Base-by-base conservation (phyloP, 2,113 vertebrate genomes). In the Microcebus griseorufus region DNA sequence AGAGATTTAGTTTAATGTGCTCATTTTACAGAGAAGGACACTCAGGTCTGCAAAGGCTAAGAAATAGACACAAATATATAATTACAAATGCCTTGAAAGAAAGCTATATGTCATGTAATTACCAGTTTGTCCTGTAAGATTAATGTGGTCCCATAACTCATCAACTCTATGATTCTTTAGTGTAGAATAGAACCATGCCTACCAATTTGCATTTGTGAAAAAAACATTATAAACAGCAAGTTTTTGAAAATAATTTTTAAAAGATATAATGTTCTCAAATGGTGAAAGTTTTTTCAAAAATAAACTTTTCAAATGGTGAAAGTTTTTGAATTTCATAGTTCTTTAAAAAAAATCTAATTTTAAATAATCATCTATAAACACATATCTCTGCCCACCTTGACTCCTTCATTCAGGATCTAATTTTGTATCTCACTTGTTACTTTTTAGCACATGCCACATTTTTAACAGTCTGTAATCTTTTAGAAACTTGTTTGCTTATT, bases 1-100 rank as follows among this genome's bases (percentile, higher is more conserved):
- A 75, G 12, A 79, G 34, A 92, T 34, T 72, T 65, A 83, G 34
- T 78, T 97, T 25, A 62, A 79, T 12, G 48, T 16, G 1, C 2
- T 85, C 25, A n/a, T 87, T 90, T 92, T 92, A 79, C 4, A 90
- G 70, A 73, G 18, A 9, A 78, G 22, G 39, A 27, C 20, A 18
- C 32, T 78, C 20, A 29, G 10, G 17, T n/a, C n/a, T 60, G n/a
- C 5, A 82, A 18, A 92, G 9, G 10, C 42, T 58, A 86, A 95
- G 62, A 84, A 34, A 83, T 79, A 65, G 9, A 32, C 29, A 90
- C 32, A 92, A 67, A 67, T 69, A 62, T 64, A 27, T 32, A 83
- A 90, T 72, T 95, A 79, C 11, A 92, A 92, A 79, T 62, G 29
- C 55, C 75, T 60, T 88, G n/a, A 83, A 87, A 13, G 34, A 96